phyloP scores from a whole-genome alignment of 2,888 invertebrate genomes.

The Eulithis testata region DNA sequence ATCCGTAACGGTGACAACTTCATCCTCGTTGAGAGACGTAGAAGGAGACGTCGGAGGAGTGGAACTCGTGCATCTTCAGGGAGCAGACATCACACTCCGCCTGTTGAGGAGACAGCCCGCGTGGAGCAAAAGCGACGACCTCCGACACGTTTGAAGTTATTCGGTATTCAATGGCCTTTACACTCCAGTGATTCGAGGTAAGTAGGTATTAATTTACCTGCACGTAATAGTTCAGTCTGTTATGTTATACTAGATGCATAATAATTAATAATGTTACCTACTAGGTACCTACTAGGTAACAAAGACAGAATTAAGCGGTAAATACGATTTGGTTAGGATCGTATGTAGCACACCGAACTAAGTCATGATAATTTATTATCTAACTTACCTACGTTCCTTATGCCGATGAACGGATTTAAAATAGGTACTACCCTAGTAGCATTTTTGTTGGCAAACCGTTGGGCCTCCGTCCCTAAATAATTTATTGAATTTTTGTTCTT shows the following conservation, averaged over 20 bases:
- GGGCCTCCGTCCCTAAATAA: no score
- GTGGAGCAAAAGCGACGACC: conserved; percentile 78
- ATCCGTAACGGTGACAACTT: conserved; percentile 82
- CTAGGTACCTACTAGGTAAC: not conserved
- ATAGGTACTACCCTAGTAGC: no score
- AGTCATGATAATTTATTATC: no score
- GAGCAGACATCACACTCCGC: conserved; percentile 76
- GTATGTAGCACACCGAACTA: not conserved
- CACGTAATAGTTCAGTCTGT: conserved; percentile 22
- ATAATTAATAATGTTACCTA: conserved; percentile 15
- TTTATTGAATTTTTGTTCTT: no score
- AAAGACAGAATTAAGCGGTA: not conserved
- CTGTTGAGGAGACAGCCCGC: conserved; percentile 72
- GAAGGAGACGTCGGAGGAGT: conserved; percentile 75
- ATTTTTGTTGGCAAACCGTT: no score
- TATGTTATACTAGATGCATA: conserved; percentile 13
- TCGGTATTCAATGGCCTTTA: conserved; percentile 82
- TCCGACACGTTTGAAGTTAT: conserved; percentile 78
- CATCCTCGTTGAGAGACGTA: conserved; percentile 77
- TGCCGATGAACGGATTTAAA: no score
- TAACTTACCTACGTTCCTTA: no score
- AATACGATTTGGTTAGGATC: not conserved
- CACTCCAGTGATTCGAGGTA: conserved; percentile 82
- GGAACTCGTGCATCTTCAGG: conserved; percentile 79
- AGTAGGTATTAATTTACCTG: conserved; percentile 37